Base-by-base conservation (phyloP, 2,797 vertebrate genomes). In the Botia almorhae region DNA sequence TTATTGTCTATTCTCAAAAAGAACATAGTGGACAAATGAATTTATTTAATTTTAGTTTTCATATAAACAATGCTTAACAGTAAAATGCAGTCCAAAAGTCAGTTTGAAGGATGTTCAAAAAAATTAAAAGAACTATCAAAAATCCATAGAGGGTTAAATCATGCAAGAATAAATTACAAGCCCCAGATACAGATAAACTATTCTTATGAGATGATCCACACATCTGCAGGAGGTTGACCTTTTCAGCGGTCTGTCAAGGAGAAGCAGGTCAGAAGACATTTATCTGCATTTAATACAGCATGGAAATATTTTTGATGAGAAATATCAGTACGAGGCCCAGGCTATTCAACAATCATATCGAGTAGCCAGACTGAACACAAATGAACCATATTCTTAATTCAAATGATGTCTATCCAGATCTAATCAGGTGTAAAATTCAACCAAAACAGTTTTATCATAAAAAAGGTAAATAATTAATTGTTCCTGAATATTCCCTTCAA, bases 231-330 rank as follows among this genome's bases (percentile, higher is more conserved):
- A 72, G 69, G 69, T 79, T 64, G 33, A 72, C 33, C 69, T 88
- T 90, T 86, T 81, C 88, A 92, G 90, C 89, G 89, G 87, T 87
- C 88, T 93, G 89, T 90, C 90, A 87, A 85, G 88, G 90, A 93
- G 89, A 90, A 92, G 90, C 72, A 81, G 46, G 56, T 79, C 67
- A 74, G 19, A 72, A 53, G 55, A 68, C 76, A 69, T 61, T 51
- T 51, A n/a, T 67, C 63, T 58, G 61, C 39, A 78, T 78, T 78
- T 77, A 71, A 71, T 17, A 56, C 36, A 82, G 64, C 58, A 74
- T 13, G 11, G 56, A 69, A 73, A 78, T 53, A 73, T 39, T 55
- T 53, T 17, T 55, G 69, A 79, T 55, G 58, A 71, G 43, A 61
- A 87, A 53, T 83, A 82, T 79, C 84, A 90, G 84, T 29, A 61